phyloP scores from a whole-genome alignment of 37 sponge, comb jelly and placozoan genomes.

The Chondrosia reniformis region DNA sequence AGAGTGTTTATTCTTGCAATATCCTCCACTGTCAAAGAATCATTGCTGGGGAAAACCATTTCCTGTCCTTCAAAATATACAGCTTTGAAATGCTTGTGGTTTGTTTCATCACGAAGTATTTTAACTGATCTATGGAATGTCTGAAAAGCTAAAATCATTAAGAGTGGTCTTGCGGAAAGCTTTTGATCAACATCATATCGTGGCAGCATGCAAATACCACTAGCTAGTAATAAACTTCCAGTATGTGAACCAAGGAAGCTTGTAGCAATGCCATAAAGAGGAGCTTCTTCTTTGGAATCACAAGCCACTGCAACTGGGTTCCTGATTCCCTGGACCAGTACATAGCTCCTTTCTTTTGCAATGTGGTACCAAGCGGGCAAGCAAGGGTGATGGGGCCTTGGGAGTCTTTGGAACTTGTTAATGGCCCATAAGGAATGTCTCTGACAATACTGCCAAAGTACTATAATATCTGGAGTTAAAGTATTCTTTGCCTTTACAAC shows the following conservation, averaged over 20 bases:
- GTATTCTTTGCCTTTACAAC: conserved; percentile 1
- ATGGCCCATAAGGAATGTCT: conserved; percentile 32
- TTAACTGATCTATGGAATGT: conserved; percentile 14
- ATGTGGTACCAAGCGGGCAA: conserved; percentile 29
- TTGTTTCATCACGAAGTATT: neutral
- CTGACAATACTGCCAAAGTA: conserved; percentile 67
- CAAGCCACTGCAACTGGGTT: conserved; percentile 26
- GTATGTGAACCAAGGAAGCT: conserved; percentile 27
- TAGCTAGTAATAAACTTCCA: neutral
- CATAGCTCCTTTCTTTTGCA: conserved; percentile 18
- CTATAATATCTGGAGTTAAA: conserved; percentile 11
- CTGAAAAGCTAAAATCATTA: conserved; percentile 50
- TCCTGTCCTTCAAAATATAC: neutral
- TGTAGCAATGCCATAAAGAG: conserved; percentile 31
- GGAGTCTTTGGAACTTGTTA: neutral
- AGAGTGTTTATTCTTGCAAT: conserved; percentile 45
- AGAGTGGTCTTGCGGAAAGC: neutral
- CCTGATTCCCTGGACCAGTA: conserved; percentile 14
- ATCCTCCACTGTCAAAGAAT: conserved; percentile 1
- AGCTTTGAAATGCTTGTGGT: neutral
- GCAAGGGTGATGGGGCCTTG: conserved; percentile 37
- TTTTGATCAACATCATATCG: neutral
- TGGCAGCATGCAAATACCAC: conserved; percentile 50
- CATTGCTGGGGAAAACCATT: neutral
- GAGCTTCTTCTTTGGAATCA: conserved; percentile 9